A percentile compares a stretch with the other conserved stretches of the same genome.
phyloP scores from a whole-genome alignment of 2,888 invertebrate genomes.

The Drosophila fungiperda region DNA sequence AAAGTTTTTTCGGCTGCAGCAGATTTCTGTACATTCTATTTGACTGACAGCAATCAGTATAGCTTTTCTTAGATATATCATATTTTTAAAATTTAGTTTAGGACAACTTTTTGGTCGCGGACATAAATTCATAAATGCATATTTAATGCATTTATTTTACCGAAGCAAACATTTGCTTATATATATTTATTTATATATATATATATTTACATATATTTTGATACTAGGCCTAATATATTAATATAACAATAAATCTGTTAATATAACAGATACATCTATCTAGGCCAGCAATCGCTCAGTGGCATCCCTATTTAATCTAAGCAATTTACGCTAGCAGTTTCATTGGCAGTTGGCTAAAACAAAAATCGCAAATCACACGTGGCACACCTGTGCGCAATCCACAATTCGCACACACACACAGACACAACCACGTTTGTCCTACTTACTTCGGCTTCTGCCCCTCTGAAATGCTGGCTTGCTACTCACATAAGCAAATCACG shows the following conservation, averaged over 20 bases:
- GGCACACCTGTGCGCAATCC: slow-evolving; percentile 47
- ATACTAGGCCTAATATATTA: background rate
- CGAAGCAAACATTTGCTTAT: background rate
- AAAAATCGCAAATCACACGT: slow-evolving; percentile 50
- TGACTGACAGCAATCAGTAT: slow-evolving; percentile 21
- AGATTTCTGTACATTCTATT: slow-evolving; percentile 22
- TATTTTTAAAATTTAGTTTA: background rate
- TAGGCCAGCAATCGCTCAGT: slow-evolving; percentile 27
- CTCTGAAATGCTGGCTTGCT: slow-evolving; percentile 23
- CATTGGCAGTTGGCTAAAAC: slow-evolving; percentile 32
- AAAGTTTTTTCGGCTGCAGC: slow-evolving; percentile 1
- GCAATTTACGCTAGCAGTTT: slow-evolving; percentile 49
- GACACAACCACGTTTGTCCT: background rate
- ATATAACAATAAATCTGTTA: background rate
- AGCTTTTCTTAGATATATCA: background rate
- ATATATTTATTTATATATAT: background rate
- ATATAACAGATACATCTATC: background rate
- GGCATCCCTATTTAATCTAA: slow-evolving; percentile 32
- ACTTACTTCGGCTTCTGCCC: slow-evolving; percentile 2
- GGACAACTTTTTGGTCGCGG: background rate
- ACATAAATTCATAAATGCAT: background rate
- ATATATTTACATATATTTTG: background rate
- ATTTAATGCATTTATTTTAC: background rate
- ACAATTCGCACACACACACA: background rate
- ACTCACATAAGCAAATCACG: slow-evolving; percentile 71